Percentiles rank a stretch among this genome's conserved stretches.
These are phyloP conservation scores for Brachionus calyciflorus DNA, from an alignment of 1,140 invertebrate genomes.

Conservation along the genomic window DNA sequence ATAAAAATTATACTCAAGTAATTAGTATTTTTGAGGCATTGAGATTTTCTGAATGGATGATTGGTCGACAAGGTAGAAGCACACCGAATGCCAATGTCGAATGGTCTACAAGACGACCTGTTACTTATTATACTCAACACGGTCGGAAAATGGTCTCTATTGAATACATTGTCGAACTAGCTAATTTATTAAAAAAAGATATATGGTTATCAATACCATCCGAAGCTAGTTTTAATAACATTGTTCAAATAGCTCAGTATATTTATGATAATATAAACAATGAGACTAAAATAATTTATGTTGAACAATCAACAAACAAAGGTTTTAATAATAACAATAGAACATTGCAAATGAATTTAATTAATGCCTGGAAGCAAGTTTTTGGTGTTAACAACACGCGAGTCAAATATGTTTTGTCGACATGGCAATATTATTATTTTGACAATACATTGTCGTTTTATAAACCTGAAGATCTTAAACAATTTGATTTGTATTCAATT, in stretches of 20 bases:
- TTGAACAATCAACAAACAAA: slow-evolving; percentile 25
- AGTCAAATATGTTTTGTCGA: slow-evolving; percentile 33
- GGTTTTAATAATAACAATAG: not conserved
- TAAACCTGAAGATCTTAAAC: not conserved
- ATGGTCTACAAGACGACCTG: slow-evolving; percentile 48
- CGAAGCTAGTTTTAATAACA: slow-evolving; percentile 50
- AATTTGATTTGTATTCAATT: slow-evolving; percentile 6
- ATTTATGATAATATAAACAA: slow-evolving; percentile 49
- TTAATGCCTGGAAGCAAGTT: not conserved
- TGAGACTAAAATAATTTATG: slow-evolving; percentile 49
- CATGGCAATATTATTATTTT: slow-evolving; percentile 6
- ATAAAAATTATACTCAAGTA: not conserved
- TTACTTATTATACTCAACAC: slow-evolving; percentile 49
- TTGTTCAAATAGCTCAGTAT: slow-evolving; percentile 49
- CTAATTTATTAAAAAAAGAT: slow-evolving; percentile 50
- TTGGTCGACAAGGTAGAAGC: not conserved
- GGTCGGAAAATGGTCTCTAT: slow-evolving; percentile 49
- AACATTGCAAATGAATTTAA: slow-evolving; percentile 18
- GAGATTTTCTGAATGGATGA: slow-evolving; percentile 7
- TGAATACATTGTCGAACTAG: slow-evolving; percentile 50
- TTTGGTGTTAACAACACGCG: slow-evolving; percentile 1
- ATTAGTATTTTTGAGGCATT: not conserved
- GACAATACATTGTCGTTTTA: not conserved
- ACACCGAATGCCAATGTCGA: slow-evolving; percentile 44
- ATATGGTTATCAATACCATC: slow-evolving; percentile 52